Evolutionary conservation across 2,797 vertebrate species (phyloP).

Genomic region (Discoglossus pictus): DNA sequence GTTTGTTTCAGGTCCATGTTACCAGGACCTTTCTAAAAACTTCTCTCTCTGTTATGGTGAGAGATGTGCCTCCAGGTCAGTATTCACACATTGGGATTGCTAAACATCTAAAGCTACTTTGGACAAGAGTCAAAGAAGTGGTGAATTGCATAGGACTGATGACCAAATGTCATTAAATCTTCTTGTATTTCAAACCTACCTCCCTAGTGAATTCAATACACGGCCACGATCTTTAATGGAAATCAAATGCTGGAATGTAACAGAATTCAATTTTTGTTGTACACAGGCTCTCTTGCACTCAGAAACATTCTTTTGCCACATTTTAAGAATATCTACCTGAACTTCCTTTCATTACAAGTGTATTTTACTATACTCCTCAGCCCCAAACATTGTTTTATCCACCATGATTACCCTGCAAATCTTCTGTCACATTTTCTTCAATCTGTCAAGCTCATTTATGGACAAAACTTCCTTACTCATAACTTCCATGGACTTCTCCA

Average conservation of each 20-base stretch:
- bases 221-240: constrained; percentile 2
- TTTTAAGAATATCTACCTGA: too few species aligned
- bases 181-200: not conserved
- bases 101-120: not conserved
- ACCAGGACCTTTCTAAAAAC: constrained; percentile 11
- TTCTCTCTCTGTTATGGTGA: constrained; percentile 1
- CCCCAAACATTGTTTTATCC: too few species aligned
- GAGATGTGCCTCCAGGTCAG: constrained; percentile 2
- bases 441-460: constrained; percentile 3
- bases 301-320: constrained; percentile 3
- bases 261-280: constrained; percentile 4
- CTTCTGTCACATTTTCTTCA: constrained; percentile 6
- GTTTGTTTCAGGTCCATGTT: not conserved
- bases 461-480: constrained; percentile 1
- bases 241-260: not conserved
- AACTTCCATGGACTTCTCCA: not conserved
- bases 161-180: not conserved
- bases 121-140: not conserved
- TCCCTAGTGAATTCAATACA: constrained; percentile 1
- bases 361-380: too few species aligned
- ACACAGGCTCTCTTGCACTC: not conserved
- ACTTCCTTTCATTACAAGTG: too few species aligned
- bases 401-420: not conserved
- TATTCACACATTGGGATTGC: constrained; percentile 8
- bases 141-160: not conserved